Base-by-base conservation (phyloP, 2,888 invertebrate genomes). In the Chrysolina oricalcia region DNA sequence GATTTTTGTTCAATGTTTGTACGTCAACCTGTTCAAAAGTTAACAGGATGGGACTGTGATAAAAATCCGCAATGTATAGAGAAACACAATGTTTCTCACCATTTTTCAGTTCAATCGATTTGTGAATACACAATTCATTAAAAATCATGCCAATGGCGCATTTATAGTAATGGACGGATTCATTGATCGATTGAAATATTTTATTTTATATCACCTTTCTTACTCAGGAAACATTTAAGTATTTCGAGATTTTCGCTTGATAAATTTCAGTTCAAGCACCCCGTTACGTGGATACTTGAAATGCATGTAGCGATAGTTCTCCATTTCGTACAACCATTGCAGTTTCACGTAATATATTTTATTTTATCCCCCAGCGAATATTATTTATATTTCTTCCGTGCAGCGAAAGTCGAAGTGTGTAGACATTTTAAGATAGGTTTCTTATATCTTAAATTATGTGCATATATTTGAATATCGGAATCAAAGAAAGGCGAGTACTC, bases 351-450 rank as follows among this genome's bases (percentile, higher is more conserved):
- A 35, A 59, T 59, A 35, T 59, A 59, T 59, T 35, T 59, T 11
- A 59, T 59, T 35, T 35, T 15, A 23, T 59, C 59, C 59, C 53
- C n/a, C 35, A 27, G 59, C 2, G 27, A 35, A 59, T 59, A 35
- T 59, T 59, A 59, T 59, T 59, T 59, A 59, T 35, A 35, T 59
- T 59, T 59, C 59, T 35, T 59, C 23, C 59, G 59, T 59, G 59
- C 59, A 17, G 53, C 2, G 53, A 53, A 11, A n/a, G 11, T 19
- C 21, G 53, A 19, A 56, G 56, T 56, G 56, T 21, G 23, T 56
- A 23, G 23, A 23, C 9, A 56, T 59, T 59, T 35, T 9, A 23
- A 23, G 59, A 59, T 59, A 59, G 59, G 59, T n/a, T 59, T n/a
- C 35, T n/a, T 35, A 59, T 59, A 27, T 27, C 59, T 59, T 59